A percentile compares a stretch with the other conserved stretches of the same genome.
These are phyloP conservation scores for Sprattus sprattus DNA, from an alignment of 2,113 vertebrate genomes.

Conservation along the genomic window DNA sequence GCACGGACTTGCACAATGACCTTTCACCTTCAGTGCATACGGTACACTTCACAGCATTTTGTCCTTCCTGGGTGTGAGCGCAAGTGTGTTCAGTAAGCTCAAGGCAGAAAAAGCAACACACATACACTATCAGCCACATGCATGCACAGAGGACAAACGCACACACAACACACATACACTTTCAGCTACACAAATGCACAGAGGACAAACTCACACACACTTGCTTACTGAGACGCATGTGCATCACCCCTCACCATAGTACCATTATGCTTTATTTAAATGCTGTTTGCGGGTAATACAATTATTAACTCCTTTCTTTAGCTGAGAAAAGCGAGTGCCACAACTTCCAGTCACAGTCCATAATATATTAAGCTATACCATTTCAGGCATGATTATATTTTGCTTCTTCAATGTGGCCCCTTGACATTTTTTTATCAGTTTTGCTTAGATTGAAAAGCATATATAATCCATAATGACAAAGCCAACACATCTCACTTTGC, in stretches of 20 bases:
- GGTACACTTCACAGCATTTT: too few species aligned
- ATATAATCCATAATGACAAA: conserved; percentile 11
- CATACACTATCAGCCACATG: background rate
- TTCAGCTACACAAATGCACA: background rate
- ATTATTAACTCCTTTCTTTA: background rate
- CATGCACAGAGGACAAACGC: background rate
- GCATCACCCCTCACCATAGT: background rate
- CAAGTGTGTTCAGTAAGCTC: background rate
- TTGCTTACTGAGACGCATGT: background rate
- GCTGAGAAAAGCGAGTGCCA: too few species aligned
- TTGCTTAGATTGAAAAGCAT: conserved; percentile 14
- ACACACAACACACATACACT: background rate
- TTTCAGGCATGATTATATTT: background rate
- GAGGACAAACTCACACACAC: background rate
- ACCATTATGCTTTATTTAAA: background rate
- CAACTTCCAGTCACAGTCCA: background rate
- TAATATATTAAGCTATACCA: background rate
- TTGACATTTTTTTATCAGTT: background rate
- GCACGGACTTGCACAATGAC: too few species aligned
- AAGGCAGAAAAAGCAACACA: background rate
- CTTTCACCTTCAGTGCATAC: too few species aligned
- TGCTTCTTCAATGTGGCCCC: background rate
- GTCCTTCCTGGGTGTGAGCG: too few species aligned
- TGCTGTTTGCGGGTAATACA: background rate
- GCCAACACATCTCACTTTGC: background rate